Percentiles rank a stretch among this genome's conserved stretches.
Evolutionary conservation across 2,797 vertebrate genomes (phyloP).

Genomic region (Meda fulgida): DNA sequence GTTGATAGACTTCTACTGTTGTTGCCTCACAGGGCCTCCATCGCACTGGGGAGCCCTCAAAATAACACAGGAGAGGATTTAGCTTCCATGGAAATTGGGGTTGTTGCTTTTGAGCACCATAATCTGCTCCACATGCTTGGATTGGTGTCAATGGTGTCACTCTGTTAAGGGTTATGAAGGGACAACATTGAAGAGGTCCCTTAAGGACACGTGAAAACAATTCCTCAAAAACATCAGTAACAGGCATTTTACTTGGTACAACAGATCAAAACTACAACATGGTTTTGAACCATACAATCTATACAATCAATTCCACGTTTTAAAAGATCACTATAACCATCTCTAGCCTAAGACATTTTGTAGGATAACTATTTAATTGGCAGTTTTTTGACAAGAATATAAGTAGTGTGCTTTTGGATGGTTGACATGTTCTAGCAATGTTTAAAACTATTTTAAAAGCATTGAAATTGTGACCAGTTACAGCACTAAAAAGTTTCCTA

Average conservation of each 20-base stretch:
- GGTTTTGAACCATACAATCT: not conserved
- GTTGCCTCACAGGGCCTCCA: slow-evolving; percentile 13
- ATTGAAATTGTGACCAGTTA: not conserved
- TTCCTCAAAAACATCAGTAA: slow-evolving; percentile 13
- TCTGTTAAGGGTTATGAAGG: slow-evolving; percentile 46
- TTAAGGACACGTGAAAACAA: slow-evolving; percentile 38
- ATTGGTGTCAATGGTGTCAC: slow-evolving; percentile 45
- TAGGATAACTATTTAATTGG: not conserved
- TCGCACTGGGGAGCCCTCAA: slow-evolving; percentile 20
- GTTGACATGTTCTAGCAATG: not conserved
- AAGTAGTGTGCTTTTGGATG: not conserved
- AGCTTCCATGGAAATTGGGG: slow-evolving; percentile 27
- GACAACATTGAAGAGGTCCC: slow-evolving; percentile 47
- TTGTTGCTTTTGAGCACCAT: slow-evolving; percentile 52
- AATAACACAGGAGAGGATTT: slow-evolving; percentile 15
- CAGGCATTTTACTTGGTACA: slow-evolving; percentile 23
- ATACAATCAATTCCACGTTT: not conserved
- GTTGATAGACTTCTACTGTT: slow-evolving; percentile 40
- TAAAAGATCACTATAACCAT: not conserved
- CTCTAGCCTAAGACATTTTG: not conserved
- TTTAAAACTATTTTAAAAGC: not conserved
- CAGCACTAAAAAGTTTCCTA: not conserved
- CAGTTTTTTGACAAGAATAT: not conserved
- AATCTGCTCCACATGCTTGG: slow-evolving; percentile 50
- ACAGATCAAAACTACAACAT: slow-evolving; percentile 21